phyloP scores from a whole-genome alignment of 2,113 vertebrate genomes.

The Nesospiza acunhae region DNA sequence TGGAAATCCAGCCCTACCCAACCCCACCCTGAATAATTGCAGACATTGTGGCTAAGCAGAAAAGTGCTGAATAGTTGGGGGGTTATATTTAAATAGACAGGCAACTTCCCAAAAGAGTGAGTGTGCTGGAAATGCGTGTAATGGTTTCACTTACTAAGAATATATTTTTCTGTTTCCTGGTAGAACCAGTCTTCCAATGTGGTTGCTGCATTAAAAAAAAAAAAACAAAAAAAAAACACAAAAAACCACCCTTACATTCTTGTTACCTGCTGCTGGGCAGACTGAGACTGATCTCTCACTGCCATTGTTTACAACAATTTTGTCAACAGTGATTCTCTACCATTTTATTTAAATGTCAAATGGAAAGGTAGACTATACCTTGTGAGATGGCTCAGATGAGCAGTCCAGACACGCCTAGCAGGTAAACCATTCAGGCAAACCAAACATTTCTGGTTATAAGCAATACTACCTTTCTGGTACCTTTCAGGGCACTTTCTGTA shows the following conservation, averaged over 20 bases:
- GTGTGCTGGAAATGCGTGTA: not conserved
- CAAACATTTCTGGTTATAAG: not conserved
- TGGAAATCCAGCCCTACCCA: not conserved
- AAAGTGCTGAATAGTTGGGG: not conserved
- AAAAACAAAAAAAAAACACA: not conserved
- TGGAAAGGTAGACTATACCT: not conserved
- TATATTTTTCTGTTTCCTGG: not conserved
- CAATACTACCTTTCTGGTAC: not conserved
- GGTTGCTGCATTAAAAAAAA: not conserved
- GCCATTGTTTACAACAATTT: not conserved
- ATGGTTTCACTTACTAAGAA: not conserved
- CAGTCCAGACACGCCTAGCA: not conserved
- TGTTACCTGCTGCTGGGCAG: not conserved
- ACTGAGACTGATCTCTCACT: not conserved
- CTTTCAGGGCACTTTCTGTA: not conserved
- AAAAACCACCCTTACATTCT: not conserved
- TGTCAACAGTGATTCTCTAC: not conserved
- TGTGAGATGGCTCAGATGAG: not conserved
- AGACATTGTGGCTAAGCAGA: not conserved
- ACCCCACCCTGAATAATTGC: accelerated
- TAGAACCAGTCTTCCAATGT: not conserved
- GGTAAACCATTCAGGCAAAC: not conserved
- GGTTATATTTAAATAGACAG: not conserved
- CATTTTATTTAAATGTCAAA: not conserved
- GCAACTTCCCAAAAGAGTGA: not conserved